Evolutionary conservation across 1,140 invertebrate genomes (phyloP).

Genomic region (Magallana angulata): DNA sequence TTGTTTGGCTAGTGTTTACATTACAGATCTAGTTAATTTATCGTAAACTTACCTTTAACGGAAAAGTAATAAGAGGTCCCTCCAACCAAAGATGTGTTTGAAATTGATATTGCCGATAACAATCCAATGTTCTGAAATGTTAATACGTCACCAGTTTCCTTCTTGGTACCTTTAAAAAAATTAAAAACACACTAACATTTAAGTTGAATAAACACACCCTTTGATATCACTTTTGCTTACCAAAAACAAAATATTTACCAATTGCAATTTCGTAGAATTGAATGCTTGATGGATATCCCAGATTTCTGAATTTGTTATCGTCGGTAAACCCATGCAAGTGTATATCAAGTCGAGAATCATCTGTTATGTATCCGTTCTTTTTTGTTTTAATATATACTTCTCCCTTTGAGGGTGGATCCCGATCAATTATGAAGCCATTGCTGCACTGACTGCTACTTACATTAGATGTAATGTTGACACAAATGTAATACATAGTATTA

Average conservation of each 20-base stretch:
- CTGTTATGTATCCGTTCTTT: neutral
- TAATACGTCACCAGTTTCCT: neutral
- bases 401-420: neutral
- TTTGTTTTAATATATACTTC: neutral
- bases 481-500: neutral
- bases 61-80: constrained; percentile 31
- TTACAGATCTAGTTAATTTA: neutral
- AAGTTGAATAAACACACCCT: neutral
- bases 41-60: constrained; percentile 43
- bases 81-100: neutral
- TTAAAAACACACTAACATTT: neutral
- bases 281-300: constrained; percentile 38
- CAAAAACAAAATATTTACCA: neutral
- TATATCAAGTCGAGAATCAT: neutral
- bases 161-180: neutral
- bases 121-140: neutral
- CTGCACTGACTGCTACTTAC: neutral
- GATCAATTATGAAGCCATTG: constrained; percentile 2
- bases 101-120: neutral
- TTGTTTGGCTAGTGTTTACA: neutral
- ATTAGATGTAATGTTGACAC: neutral
- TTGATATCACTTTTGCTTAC: neutral
- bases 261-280: constrained; percentile 10
- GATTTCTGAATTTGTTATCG: neutral
- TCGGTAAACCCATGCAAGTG: constrained; percentile 38